Conservation (phyloP, 1,140 invertebrate genomes). For the Drosophila nigromelanica region DNA sequence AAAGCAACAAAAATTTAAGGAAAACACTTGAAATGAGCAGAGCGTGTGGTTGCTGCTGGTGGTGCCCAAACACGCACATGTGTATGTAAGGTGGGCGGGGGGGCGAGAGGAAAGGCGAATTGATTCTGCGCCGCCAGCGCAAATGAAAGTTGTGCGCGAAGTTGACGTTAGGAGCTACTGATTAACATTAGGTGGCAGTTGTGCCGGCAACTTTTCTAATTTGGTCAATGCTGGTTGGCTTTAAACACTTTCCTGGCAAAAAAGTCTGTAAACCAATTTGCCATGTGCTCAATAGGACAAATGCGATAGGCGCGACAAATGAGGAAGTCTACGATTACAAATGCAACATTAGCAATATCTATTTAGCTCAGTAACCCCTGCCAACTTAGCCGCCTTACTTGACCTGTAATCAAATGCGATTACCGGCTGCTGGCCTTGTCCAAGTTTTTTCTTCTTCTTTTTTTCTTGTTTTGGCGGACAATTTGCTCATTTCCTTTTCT, state of each 20-base stretch:
- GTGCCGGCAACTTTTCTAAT: conserved; percentile 62
- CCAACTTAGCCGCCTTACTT: conserved; percentile 5
- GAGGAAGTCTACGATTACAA: conserved; percentile 73
- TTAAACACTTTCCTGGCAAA: conserved; percentile 62
- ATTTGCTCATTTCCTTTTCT: conserved; percentile 33
- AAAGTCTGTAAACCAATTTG: conserved; percentile 61
- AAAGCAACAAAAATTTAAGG: conserved; percentile 27
- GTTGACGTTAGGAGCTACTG: conserved; percentile 36
- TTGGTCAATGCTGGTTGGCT: conserved; percentile 64
- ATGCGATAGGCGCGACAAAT: conserved; percentile 43
- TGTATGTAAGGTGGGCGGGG: not conserved
- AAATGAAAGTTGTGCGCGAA: conserved; percentile 70
- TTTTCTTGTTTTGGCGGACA: not conserved
- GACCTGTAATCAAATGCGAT: conserved; percentile 68
- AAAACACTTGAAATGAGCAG: conserved; percentile 46
- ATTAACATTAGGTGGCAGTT: conserved; percentile 69
- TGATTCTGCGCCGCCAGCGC: conserved; percentile 65
- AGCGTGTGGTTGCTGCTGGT: conserved; percentile 10
- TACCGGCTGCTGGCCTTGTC: conserved; percentile 67
- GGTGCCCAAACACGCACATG: conserved; percentile 21
- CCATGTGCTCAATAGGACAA: conserved; percentile 31
- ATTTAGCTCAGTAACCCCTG: conserved; percentile 20
- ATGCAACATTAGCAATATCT: conserved; percentile 19
- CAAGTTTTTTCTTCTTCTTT: conserved; percentile 23
- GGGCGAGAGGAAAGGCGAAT: conserved; percentile 14